These are phyloP conservation scores for Nomada ferruginata DNA, from an alignment of 2,888 invertebrate genomes.

Conservation along the genomic window DNA sequence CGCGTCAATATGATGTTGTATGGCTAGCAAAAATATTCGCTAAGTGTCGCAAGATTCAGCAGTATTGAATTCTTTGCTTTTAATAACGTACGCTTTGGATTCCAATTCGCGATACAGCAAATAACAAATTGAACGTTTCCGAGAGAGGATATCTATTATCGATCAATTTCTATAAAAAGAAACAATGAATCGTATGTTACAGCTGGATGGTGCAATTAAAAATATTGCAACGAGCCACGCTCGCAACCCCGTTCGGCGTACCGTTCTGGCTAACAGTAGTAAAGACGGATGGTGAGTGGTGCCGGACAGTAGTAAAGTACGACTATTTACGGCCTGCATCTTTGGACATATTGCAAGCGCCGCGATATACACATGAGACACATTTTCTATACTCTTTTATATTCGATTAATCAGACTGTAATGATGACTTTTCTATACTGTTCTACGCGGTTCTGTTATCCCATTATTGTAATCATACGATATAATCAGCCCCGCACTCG, in stretches of 20 bases:
- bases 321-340: slow-evolving; percentile 33
- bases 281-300: slow-evolving; percentile 42
- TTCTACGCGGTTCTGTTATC: background rate
- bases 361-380: background rate
- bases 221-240: background rate
- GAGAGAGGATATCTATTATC: background rate
- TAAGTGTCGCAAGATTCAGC: slow-evolving; percentile 50
- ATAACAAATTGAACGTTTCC: background rate
- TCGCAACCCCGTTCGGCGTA: background rate
- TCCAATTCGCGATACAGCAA: background rate
- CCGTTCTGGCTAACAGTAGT: slow-evolving; percentile 40
- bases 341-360: background rate
- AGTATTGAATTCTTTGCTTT: slow-evolving; percentile 50
- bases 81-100: slow-evolving; percentile 45
- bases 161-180: no score
- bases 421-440: background rate
- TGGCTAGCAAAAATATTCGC: slow-evolving; percentile 46
- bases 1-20: slow-evolving; percentile 54
- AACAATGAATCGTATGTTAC: background rate
- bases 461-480: no score
- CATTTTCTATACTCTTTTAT: background rate
- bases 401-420: no score
- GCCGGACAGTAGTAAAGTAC: slow-evolving; percentile 53
- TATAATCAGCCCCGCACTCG: no score
- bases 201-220: background rate